Base-by-base conservation (phyloP, 2,888 invertebrate genomes). In the Hoplodrina blanda region DNA sequence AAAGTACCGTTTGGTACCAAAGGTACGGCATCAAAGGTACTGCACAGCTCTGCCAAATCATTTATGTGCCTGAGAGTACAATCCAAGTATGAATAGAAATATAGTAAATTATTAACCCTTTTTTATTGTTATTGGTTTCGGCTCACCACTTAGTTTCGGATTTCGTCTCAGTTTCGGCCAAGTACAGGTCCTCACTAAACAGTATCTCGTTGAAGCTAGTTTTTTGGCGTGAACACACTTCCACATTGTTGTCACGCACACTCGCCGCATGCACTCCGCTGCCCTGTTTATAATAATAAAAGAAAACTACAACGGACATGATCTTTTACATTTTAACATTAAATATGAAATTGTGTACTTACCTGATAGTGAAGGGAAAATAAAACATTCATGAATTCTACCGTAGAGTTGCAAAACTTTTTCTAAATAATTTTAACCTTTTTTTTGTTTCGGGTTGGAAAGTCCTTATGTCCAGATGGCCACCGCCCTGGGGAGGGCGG, bases 181-280 rank as follows among this genome's bases (percentile, higher is more conserved):
- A 13, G 20, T 8, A 37, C 6, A 4, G 0, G 17, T 41, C 57
- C 15, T 17, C 37, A 62, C 76, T 72, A 41, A n/a, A 37, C 25
- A n/a, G 25, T 62, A 69, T 53, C 61, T 56, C 62, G 20, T 63
- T 13, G 70, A 5, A 46, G 46, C 46, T 62, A 56, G 63, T 75
- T 81, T 84, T 84, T 85, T 62, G 72, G 69, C 54, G 64, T n/a
- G 73, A 69, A 75, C 62, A 71, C 57, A 71, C 69, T 82, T 82
- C 61, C 62, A 79, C 69, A 83, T 85, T 85, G 81, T 81, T 83
- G 84, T 84, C 85, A 85, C 85, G 84, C 69, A 77, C 84, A 84
- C 74, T 74, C 73, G 57, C 73, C 56, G 62, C 68, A 65, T 78
- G 55, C 82, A 64, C 73, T 69, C 56, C 50, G 62, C 62, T 75